phyloP scores from a whole-genome alignment of 2,113 vertebrate genomes.

The Campylomormyrus numenius region DNA sequence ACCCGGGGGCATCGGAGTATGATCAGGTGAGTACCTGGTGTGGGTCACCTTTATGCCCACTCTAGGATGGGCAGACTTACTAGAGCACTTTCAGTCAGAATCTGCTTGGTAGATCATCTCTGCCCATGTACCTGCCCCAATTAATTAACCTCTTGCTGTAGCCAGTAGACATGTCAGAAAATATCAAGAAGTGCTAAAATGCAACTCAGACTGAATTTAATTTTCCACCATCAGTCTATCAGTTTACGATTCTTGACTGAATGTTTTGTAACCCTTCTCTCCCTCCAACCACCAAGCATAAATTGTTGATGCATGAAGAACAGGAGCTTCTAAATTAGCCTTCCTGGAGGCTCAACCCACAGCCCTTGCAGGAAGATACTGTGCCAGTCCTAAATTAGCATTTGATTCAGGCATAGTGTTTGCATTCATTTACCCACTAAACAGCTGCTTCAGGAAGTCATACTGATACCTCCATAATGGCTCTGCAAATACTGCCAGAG shows the following conservation, averaged over 20 bases:
- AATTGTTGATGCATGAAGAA: not conserved
- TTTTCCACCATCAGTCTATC: not conserved
- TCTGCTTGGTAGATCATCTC: not conserved
- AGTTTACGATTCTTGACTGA: not conserved
- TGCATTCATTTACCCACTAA: not conserved
- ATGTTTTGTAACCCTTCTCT: not conserved
- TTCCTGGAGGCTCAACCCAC: not conserved
- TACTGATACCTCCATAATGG: slow-evolving; percentile 1
- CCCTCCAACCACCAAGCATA: not conserved
- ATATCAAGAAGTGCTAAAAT: not conserved
- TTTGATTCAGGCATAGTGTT: not conserved
- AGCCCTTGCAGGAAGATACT: not conserved
- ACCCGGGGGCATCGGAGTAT: slow-evolving; percentile 95
- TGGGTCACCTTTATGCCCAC: not conserved
- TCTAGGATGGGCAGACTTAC: not conserved
- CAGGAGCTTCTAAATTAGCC: not conserved
- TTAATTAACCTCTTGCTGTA: not conserved
- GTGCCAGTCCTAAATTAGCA: not conserved
- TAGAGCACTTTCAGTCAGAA: not conserved
- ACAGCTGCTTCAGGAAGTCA: not conserved
- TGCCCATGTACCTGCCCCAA: not conserved
- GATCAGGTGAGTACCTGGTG: slow-evolving; percentile 73
- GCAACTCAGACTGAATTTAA: not conserved
- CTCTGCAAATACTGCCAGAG: not conserved
- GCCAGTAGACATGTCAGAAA: not conserved